Conservation (phyloP, 2,797 vertebrate genomes). For the Myotis findleyi region DNA sequence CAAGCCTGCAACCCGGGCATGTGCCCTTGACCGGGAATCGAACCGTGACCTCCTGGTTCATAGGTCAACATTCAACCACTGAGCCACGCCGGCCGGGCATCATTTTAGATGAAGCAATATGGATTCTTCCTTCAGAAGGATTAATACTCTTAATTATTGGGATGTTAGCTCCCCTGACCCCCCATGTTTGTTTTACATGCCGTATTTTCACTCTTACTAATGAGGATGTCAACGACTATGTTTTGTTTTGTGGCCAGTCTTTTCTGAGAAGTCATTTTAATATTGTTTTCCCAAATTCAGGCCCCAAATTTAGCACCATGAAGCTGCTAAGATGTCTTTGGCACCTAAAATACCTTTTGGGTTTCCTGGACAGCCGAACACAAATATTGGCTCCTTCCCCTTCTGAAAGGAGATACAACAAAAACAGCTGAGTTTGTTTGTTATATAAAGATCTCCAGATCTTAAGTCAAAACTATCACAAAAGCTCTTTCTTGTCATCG, state of each 20-base stretch:
- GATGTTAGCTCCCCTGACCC: neutral
- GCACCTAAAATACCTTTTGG: neutral
- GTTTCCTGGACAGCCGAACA: neutral
- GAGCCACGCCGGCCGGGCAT: no score
- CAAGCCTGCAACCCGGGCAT: no score
- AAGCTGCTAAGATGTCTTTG: neutral
- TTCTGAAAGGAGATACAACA: neutral
- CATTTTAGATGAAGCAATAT: neutral
- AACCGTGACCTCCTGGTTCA: no score
- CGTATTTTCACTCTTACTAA: neutral
- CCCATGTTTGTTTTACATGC: neutral
- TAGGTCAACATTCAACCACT: no score
- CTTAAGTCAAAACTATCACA: neutral
- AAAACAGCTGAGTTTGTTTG: neutral
- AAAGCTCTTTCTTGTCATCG: neutral
- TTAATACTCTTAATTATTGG: neutral
- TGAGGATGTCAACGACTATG: neutral
- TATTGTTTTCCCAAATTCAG: neutral
- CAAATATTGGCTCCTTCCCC: neutral
- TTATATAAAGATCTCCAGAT: neutral
- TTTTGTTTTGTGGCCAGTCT: neutral
- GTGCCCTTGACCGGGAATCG: no score
- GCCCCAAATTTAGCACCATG: neutral
- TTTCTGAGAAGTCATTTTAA: neutral
- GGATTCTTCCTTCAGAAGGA: neutral